Conservation (phyloP, 2,797 vertebrate species). For the Micromesistius poutassou region DNA sequence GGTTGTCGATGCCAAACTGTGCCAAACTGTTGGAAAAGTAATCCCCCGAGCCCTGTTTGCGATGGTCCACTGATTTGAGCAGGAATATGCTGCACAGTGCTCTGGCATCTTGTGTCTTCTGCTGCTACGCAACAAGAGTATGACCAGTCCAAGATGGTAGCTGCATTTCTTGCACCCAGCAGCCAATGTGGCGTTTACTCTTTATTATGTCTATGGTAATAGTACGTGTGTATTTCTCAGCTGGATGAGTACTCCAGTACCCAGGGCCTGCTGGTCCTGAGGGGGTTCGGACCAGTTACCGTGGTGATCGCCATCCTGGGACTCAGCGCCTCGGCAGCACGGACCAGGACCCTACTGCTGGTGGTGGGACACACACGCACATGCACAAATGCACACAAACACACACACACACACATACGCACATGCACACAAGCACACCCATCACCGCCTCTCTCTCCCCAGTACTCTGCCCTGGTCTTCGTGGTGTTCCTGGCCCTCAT, state of each 20-base stretch:
- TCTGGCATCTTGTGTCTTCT: no score
- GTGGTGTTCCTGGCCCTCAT: slow-evolving; percentile 64
- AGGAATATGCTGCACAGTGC: no score
- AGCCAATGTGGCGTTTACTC: no score
- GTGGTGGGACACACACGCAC: slow-evolving; percentile 45
- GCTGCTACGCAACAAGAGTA: no score
- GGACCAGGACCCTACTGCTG: slow-evolving; percentile 53
- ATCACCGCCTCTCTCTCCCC: not conserved
- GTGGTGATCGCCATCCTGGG: slow-evolving; percentile 55
- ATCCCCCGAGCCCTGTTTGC: no score
- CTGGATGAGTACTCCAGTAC: slow-evolving; percentile 45
- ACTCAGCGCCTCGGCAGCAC: slow-evolving; percentile 40
- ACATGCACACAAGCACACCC: no score
- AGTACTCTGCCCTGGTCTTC: slow-evolving; percentile 58
- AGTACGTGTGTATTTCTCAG: slow-evolving; percentile 26
- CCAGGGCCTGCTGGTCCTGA: slow-evolving; percentile 50
- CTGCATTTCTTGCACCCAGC: no score
- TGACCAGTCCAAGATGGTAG: no score
- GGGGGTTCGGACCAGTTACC: slow-evolving; percentile 58
- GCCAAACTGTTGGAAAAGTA: no score
- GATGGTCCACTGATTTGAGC: no score
- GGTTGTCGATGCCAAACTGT: no score
- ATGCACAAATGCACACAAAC: not conserved
- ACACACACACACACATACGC: not conserved
- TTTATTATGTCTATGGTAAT: no score